Evolutionary conservation across 2,113 vertebrate genomes (phyloP), one percentile per base, ranked within the genome.

Genomic region (Catharus bicknelli): DNA sequence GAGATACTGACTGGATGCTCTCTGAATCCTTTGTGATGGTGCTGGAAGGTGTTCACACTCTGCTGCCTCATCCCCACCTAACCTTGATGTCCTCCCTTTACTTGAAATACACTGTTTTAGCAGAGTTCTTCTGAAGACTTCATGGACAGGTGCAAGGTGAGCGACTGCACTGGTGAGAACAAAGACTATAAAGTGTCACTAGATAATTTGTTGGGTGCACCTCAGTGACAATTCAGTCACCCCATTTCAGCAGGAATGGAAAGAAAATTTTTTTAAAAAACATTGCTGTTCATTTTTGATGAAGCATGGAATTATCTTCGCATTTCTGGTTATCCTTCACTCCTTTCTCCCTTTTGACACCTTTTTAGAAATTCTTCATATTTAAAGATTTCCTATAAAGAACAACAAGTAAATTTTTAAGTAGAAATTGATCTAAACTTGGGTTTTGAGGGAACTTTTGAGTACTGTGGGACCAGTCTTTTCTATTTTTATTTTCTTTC

Each of bases 21-120:
- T 40, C 21, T 47, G 38, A 19, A 36, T 29, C 8, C 19, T 26
- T 21, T 32, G 2, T 29, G 45, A 19, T 0, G 0, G 9, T 23
- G 5, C 26, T 67, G 57, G 64, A 54, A 77, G 13, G 9, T 29
- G 32, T 10, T 87, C 16, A 50, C 7, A 11, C 14, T 45, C n/a
- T 59, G 34, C 32, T 4, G 1, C 38, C 21, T 43, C 7, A 8
- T 3, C 5, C 18, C 9, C 10, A 29, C 14, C 16, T 43, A 58
- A 74, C 26, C 11, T 10, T 1, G 1, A 13, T 51, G 48, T 63
- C 9, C 18, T 42, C 36, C 22, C 20, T 43, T 43, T 36, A 30
- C 18, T 1, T 82, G 23, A 64, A 57, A 55, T 61, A 47, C 2
- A 12, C 5, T 23, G 23, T 38, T 63, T 59, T n/a, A 87, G 14